Conservation (phyloP, 2,113 vertebrate species). For the Craseonycteris thonglongyai region DNA sequence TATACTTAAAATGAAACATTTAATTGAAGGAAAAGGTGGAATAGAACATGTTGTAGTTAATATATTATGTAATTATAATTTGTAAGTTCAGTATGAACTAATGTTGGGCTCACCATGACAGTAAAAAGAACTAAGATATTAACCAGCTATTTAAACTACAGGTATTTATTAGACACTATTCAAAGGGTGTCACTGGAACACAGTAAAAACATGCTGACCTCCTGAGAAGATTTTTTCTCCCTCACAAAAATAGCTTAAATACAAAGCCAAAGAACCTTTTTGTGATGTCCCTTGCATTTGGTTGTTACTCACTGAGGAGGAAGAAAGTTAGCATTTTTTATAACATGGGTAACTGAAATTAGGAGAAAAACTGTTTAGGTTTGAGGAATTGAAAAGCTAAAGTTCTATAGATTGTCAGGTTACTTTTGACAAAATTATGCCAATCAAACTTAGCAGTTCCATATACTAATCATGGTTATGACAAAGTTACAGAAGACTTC, state of each 20-base stretch:
- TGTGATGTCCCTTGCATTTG: background rate
- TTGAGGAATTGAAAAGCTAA: background rate
- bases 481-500: background rate
- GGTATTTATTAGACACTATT: background rate
- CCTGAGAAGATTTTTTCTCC: background rate
- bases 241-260: background rate
- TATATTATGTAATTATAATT: background rate
- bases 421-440: background rate
- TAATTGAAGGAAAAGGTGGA: conserved; percentile 3
- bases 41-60: background rate
- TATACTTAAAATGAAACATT: background rate
- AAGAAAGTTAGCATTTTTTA: background rate
- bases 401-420: background rate
- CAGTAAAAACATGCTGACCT: background rate
- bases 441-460: background rate
- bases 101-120: background rate
- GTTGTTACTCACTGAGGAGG: background rate
- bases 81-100: background rate
- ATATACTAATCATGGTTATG: background rate
- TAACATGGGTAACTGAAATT: background rate
- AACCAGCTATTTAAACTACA: background rate
- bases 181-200: background rate
- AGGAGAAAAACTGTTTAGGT: background rate
- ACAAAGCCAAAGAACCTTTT: background rate
- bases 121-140: conserved; percentile 9